Percentiles rank a stretch among this genome's conserved stretches.
Conservation (phyloP, 1,140 invertebrate species). For the Habropoda laboriosa region DNA sequence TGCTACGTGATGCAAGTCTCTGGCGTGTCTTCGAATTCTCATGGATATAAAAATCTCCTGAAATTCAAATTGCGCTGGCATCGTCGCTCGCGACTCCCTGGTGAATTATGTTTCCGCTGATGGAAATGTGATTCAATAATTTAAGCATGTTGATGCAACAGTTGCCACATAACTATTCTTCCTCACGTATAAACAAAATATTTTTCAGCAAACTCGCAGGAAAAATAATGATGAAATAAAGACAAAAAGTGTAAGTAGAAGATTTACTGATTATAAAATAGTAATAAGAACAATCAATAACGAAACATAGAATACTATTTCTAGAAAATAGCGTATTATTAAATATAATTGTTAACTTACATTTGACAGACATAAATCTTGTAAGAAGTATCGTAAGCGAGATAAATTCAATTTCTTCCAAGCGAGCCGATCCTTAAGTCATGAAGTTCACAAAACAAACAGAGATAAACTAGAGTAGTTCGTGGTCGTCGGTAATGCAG, state of each 20-base stretch:
- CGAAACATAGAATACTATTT: too few species aligned
- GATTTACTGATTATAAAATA: too few species aligned
- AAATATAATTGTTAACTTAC: too few species aligned
- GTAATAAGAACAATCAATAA: too few species aligned
- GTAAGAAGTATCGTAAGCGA: background rate
- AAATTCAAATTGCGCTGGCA: constrained; percentile 61
- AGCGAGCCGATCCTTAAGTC: constrained; percentile 49
- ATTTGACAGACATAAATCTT: too few species aligned
- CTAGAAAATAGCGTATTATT: too few species aligned
- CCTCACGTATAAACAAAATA: background rate
- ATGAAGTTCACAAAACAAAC: constrained; percentile 52
- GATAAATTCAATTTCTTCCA: background rate
- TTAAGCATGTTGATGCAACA: background rate
- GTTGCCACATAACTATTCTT: background rate
- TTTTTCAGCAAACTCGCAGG: background rate
- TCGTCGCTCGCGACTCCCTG: constrained; percentile 20
- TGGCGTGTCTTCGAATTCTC: constrained; percentile 51
- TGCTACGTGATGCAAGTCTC: constrained; percentile 56
- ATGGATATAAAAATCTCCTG: constrained; percentile 63
- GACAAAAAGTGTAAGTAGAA: too few species aligned
- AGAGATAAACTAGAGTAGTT: constrained; percentile 46
- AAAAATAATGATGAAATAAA: background rate
- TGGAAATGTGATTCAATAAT: constrained; percentile 41
- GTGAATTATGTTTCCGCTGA: constrained; percentile 38
- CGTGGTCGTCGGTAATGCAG: constrained; percentile 61